Base-by-base conservation (phyloP, 2,888 invertebrate genomes). In the Oithona nana region DNA sequence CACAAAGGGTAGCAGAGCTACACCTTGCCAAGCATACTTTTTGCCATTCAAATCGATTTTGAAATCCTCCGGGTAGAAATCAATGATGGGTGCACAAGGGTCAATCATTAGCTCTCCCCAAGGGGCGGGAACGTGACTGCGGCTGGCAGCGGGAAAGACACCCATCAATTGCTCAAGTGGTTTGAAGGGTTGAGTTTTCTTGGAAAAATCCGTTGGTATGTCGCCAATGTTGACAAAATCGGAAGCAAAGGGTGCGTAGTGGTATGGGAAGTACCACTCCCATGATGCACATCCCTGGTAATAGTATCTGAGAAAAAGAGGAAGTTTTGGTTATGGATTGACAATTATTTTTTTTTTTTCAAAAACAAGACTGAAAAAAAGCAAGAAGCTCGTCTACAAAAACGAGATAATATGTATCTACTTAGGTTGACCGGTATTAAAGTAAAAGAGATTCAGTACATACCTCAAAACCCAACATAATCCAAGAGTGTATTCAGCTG, bases 241-340 rank as follows among this genome's bases (percentile, higher is more conserved):
- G 0, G 95, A 95, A 2, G 98, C 98, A 76, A 98, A 98, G 6
- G 98, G 98, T 22, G 98, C 97, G 77, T 99, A 98, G 76, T 98
- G 98, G 74, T 93, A 98, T 0, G 98, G 98, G 75, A 92, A 98
- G 77, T 94, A 98, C 98, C 98, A 98, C 75, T 95, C 89, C 98
- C 98, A 99, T 22, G 90, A 92, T 39, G 93, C 88, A 76, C 97
- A 98, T 61, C 98, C 97, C 80, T 77, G 54, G 61, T 61, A 61
- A 29, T 57, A 31, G 20, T 57, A 57, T n/a, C n/a, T n/a, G n/a
- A n/a, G n/a, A n/a, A n/a, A n/a, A n/a, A n/a, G n/a, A n/a, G n/a
- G n/a, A n/a, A n/a, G n/a, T 39, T 16, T 39, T 39, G 48, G 16
- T 39, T 39, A 39, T 11, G 16, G 16, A 39, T 13, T 16, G 11